Percentiles rank a stretch among this genome's conserved stretches.
Evolutionary conservation across 2,888 invertebrate species (phyloP).

Genomic region (Balanococcus diminutus): DNA sequence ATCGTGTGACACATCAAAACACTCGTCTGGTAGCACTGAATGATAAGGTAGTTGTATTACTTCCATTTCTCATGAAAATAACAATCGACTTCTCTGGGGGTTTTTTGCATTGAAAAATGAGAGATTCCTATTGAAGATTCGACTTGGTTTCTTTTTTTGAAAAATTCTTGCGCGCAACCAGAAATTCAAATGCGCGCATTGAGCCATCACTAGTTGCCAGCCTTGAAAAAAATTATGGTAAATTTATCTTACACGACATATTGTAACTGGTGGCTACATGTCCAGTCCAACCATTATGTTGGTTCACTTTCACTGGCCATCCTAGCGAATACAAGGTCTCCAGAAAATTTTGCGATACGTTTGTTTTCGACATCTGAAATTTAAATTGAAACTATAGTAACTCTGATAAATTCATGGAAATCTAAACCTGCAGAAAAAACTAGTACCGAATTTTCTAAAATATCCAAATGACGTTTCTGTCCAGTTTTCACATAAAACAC

Average conservation of each 20-base stretch:
- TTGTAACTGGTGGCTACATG: slow-evolving; percentile 65
- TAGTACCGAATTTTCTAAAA: slow-evolving; percentile 77
- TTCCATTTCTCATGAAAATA: no score
- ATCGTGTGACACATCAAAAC: no score
- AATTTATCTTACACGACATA: slow-evolving; percentile 55
- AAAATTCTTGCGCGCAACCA: no score
- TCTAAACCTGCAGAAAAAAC: background rate
- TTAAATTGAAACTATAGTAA: background rate
- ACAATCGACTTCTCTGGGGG: no score
- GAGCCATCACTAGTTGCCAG: no score
- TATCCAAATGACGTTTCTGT: slow-evolving; percentile 77
- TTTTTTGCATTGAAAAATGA: no score
- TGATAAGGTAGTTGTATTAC: no score
- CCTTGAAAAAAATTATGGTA: background rate
- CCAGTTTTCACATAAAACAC: slow-evolving; percentile 91
- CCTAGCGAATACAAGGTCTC: slow-evolving; percentile 77
- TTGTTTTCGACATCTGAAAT: slow-evolving; percentile 61
- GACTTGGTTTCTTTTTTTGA: no score
- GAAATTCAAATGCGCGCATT: no score
- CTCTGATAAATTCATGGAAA: background rate
- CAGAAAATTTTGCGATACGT: slow-evolving; percentile 66
- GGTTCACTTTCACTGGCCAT: slow-evolving; percentile 81
- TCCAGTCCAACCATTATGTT: slow-evolving; percentile 95
- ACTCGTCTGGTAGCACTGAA: no score
- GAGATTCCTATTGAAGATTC: no score